Conservation (phyloP, 2,113 vertebrate genomes). For the Glaucidium brasilianum region DNA sequence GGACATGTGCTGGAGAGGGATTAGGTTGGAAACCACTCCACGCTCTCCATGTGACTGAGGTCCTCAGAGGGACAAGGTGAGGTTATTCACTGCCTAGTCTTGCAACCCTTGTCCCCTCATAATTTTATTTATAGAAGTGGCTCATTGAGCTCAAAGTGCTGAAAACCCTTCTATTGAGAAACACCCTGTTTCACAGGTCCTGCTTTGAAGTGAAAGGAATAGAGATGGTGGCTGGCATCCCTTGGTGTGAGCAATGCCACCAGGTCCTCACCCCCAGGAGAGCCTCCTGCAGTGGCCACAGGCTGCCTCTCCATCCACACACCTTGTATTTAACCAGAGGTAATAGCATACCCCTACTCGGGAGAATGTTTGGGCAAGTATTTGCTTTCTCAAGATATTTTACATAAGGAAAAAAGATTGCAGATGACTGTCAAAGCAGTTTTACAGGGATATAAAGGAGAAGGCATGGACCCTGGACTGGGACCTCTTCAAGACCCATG, state of each 20-base stretch:
- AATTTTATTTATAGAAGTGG: background rate
- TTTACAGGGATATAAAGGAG: background rate
- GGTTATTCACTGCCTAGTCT: background rate
- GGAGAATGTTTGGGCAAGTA: background rate
- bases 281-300: background rate
- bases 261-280: background rate
- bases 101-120: background rate
- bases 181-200: accelerated
- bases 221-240: accelerated
- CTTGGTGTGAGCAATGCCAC: background rate
- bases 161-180: background rate
- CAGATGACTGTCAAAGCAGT: background rate
- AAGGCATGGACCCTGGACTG: background rate
- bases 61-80: background rate
- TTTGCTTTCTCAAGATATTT: background rate
- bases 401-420: background rate
- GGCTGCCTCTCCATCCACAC: background rate
- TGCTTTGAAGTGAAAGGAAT: background rate
- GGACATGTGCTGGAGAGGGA: background rate
- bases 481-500: background rate
- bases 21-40: background rate
- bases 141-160: background rate
- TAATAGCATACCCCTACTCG: background rate
- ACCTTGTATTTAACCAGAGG: background rate
- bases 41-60: accelerated